Percentiles rank a stretch among this genome's conserved stretches.
Conservation (phyloP, 2,113 vertebrate genomes). For the Gavialis gangeticus region DNA sequence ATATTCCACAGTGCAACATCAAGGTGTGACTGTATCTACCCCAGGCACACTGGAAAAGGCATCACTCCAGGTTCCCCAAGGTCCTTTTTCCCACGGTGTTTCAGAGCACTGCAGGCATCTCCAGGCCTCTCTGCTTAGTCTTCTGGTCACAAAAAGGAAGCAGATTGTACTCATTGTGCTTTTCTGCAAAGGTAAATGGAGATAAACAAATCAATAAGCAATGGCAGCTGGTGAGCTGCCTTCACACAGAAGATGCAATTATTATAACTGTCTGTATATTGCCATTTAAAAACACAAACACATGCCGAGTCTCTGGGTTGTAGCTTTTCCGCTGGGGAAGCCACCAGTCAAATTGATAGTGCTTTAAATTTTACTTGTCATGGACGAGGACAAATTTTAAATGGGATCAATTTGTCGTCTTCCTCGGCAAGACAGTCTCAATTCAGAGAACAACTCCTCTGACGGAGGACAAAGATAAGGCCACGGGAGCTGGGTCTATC, state of each 20-base stretch:
- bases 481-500: neutral
- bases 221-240: conserved; percentile 55
- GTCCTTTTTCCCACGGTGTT: conserved; percentile 16
- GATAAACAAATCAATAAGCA: conserved; percentile 48
- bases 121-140: neutral
- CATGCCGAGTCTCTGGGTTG: neutral
- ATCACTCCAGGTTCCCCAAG: neutral
- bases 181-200: conserved; percentile 48
- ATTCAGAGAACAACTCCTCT: neutral
- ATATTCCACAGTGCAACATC: neutral
- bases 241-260: neutral
- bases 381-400: conserved; percentile 43
- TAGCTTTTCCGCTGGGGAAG: neutral
- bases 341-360: neutral
- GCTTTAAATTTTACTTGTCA: conserved; percentile 16
- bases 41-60: neutral
- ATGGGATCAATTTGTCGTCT: conserved; percentile 36
- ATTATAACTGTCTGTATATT: neutral
- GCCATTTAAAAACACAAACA: neutral
- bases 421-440: conserved; percentile 24
- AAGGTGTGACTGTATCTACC: neutral
- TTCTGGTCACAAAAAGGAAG: conserved; percentile 9
- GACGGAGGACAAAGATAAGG: conserved; percentile 14
- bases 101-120: neutral
- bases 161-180: neutral